A percentile compares a stretch with the other conserved stretches of the same genome.
Conservation (phyloP, 2,113 vertebrate genomes). For the Aythya baeri region DNA sequence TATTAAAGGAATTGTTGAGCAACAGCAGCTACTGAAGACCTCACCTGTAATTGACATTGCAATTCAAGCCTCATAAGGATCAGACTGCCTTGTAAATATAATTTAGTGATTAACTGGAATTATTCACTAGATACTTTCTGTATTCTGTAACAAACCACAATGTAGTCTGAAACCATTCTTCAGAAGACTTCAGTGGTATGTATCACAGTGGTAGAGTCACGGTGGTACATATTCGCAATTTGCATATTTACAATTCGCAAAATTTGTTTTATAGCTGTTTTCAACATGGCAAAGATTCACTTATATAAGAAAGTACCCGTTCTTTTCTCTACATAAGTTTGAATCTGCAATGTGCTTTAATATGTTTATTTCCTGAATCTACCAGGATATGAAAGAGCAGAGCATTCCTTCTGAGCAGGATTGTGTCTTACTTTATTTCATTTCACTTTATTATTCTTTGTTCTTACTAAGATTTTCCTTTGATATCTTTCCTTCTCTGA, state of each 20-base stretch:
- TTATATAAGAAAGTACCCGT: background rate
- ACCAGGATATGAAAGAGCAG: background rate
- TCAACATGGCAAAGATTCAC: background rate
- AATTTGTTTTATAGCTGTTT: background rate
- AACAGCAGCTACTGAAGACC: background rate
- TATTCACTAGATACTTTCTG: background rate
- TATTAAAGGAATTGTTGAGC: background rate
- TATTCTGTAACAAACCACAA: background rate
- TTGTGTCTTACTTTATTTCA: background rate
- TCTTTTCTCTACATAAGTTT: background rate
- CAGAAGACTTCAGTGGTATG: no score
- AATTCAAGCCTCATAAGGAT: background rate
- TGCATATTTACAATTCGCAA: no score
- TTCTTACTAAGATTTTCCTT: background rate
- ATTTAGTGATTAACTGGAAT: background rate
- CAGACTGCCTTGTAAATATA: background rate
- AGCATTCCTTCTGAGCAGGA: background rate
- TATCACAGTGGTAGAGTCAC: background rate
- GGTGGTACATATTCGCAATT: background rate
- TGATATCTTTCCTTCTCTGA: background rate
- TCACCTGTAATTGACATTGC: background rate
- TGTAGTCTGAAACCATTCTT: background rate
- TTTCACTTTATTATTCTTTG: background rate
- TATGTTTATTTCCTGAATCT: background rate
- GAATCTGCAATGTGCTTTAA: background rate